Conservation (phyloP, 2,888 invertebrate genomes). For the Machimus atricapillus region DNA sequence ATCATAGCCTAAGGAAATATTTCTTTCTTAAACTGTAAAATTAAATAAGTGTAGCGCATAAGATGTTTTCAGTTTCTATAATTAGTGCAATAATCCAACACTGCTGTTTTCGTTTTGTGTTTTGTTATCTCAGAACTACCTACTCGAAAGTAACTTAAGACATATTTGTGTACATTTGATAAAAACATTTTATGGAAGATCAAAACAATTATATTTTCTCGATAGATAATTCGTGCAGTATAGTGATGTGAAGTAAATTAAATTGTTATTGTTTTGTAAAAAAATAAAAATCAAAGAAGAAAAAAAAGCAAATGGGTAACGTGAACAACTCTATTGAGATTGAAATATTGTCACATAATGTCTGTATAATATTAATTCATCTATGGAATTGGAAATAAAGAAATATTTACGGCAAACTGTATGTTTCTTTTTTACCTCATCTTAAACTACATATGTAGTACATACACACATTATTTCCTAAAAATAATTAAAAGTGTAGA, state of each 20-base stretch:
- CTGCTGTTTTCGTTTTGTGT: not conserved
- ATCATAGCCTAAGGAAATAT: not conserved
- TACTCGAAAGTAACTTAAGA: not conserved
- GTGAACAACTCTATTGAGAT: not conserved
- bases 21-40: not conserved
- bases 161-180: not conserved
- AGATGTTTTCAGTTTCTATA: not conserved
- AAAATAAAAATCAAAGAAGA: not conserved
- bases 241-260: not conserved
- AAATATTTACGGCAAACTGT: not conserved
- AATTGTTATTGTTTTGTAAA: conserved; percentile 29
- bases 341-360: conserved; percentile 7
- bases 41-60: not conserved
- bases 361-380: conserved; percentile 25
- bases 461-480: too few relatives aligned
- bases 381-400: conserved; percentile 28
- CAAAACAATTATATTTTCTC: not conserved
- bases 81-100: not conserved
- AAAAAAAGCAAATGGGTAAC: not conserved
- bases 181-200: not conserved
- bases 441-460: not conserved
- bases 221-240: conserved; percentile 12
- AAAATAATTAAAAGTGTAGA: not conserved
- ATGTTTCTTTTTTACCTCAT: not conserved
- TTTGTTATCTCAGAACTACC: not conserved